These are phyloP conservation scores for Trachurus trachurus DNA, from an alignment of 2,797 vertebrate species.

Conservation along the genomic window DNA sequence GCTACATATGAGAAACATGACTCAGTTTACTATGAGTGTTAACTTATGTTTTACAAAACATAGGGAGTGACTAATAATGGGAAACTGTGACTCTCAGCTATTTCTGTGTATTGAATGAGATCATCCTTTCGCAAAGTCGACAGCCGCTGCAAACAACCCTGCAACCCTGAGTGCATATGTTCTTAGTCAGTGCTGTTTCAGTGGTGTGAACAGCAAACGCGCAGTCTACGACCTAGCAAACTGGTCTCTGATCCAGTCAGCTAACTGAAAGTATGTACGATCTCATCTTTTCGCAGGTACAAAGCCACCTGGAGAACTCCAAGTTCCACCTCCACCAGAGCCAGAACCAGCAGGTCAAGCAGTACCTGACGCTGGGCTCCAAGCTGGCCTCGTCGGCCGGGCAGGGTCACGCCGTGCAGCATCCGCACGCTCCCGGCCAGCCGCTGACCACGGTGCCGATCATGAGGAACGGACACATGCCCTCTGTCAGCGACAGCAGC, in stretches of 20 bases:
- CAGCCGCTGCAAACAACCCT: neutral
- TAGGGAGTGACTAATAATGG: conserved; percentile 32
- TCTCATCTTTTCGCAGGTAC: conserved; percentile 85
- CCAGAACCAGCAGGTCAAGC: conserved; percentile 93
- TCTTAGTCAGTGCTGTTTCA: conserved; percentile 23
- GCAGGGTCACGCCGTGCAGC: conserved; percentile 83
- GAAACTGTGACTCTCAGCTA: conserved; percentile 9
- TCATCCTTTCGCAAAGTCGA: neutral
- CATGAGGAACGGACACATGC: conserved; percentile 88
- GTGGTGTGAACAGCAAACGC: neutral
- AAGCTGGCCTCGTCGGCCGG: conserved; percentile 84
- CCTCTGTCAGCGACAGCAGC: conserved; percentile 82
- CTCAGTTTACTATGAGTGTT: neutral
- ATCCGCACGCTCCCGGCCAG: conserved; percentile 84
- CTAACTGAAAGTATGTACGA: neutral
- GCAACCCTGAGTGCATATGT: too few relatives aligned
- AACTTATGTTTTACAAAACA: conserved; percentile 6
- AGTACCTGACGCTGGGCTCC: conserved; percentile 92
- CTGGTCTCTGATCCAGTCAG: neutral
- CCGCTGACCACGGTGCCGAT: conserved; percentile 81
- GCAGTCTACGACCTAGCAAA: neutral
- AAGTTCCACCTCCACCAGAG: conserved; percentile 92
- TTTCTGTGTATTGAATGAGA: conserved; percentile 14
- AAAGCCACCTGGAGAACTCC: conserved; percentile 93
- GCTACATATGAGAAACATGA: conserved; percentile 9